phyloP scores from a whole-genome alignment of 35 echinoderm and acorn worm species.

The Holothuria glaberrima region DNA sequence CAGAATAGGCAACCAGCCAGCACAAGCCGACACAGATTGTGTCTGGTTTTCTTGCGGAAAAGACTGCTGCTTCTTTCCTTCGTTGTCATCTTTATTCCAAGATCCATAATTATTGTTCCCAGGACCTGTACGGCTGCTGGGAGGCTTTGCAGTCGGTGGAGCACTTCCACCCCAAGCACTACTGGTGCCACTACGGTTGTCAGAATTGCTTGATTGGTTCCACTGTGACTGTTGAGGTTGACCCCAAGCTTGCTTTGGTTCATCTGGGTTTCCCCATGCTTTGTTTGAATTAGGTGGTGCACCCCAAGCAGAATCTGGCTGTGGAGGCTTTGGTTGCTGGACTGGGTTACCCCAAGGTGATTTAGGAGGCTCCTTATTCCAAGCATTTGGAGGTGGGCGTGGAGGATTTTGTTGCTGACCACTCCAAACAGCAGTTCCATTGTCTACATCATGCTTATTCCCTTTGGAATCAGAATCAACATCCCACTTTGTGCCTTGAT shows the following conservation, averaged over 20 bases:
- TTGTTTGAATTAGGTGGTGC: constrained; percentile 27
- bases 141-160: constrained; percentile 21
- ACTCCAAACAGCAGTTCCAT: constrained; percentile 78
- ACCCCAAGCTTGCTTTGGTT: constrained; percentile 26
- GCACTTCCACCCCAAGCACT: constrained; percentile 4
- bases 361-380: constrained; percentile 21
- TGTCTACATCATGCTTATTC: constrained; percentile 33
- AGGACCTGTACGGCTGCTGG: neutral
- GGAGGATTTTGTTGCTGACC: constrained; percentile 6
- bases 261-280: constrained; percentile 25
- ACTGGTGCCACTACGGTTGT: neutral
- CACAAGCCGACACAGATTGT: constrained; percentile 30
- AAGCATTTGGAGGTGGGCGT: constrained; percentile 22
- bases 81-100: constrained; percentile 50
- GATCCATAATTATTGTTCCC: constrained; percentile 18
- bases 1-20: constrained; percentile 42
- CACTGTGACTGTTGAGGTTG: constrained; percentile 16
- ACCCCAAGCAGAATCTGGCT: constrained; percentile 25
- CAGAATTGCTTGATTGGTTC: constrained; percentile 6
- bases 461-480: constrained; percentile 14
- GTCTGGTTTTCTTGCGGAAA: constrained; percentile 12
- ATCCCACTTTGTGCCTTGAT: constrained; percentile 68
- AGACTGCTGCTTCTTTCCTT: constrained; percentile 31
- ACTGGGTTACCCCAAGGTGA: constrained; percentile 21
- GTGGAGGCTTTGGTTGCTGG: constrained; percentile 14